Evolutionary conservation across 2,888 invertebrate genomes (phyloP).

Genomic region (Netelia melanura): DNA sequence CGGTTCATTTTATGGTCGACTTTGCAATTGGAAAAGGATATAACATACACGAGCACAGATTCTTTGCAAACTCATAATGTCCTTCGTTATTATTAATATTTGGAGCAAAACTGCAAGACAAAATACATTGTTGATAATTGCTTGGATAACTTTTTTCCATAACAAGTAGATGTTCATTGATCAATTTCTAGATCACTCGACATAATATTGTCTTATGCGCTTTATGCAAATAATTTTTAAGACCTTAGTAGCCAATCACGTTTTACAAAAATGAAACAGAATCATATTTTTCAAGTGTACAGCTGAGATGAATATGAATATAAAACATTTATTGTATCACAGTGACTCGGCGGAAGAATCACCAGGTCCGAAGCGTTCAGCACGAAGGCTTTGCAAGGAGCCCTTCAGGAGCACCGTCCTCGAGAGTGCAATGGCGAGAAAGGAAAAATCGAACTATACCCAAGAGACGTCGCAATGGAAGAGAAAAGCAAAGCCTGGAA

Average conservation of each 20-base stretch:
- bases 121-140: not conserved
- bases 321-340: slow-evolving; percentile 40
- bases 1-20: not conserved
- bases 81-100: not conserved
- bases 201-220: not conserved
- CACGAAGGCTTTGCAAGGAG: slow-evolving; percentile 88
- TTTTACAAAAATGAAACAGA: no score
- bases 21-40: not conserved
- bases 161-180: not conserved
- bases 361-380: slow-evolving; percentile 87
- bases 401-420: slow-evolving; percentile 86
- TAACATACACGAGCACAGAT: not conserved
- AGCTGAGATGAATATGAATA: not conserved
- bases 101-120: not conserved
- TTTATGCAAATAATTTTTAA: not conserved
- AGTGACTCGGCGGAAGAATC: slow-evolving; percentile 79
- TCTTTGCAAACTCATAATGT: not conserved
- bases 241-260: no score
- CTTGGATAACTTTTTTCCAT: not conserved
- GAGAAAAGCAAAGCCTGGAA: slow-evolving; percentile 80
- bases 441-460: slow-evolving; percentile 89
- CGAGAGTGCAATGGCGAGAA: slow-evolving; percentile 90
- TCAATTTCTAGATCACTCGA: not conserved
- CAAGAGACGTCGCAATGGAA: slow-evolving; percentile 80
- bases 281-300: not conserved